Base-by-base conservation (phyloP, 2,888 invertebrate genomes). In the Aphodius sticticus region DNA sequence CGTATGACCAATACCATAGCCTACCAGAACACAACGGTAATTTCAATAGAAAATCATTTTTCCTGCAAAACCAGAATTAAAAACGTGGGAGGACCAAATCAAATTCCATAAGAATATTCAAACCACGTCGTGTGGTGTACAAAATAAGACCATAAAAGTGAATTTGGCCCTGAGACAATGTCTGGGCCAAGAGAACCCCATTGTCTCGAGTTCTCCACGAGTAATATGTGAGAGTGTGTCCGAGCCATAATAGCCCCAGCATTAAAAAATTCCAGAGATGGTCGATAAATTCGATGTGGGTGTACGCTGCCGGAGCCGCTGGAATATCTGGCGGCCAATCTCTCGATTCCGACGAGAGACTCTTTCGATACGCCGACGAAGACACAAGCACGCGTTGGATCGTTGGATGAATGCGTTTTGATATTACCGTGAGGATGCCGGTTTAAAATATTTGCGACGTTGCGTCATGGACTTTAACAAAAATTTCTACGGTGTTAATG, bases 211-310 rank as follows among this genome's bases (percentile, higher is more conserved):
- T 86, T 53, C 12, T 7, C 12, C 53, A 9, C 53, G 53, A 87
- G 86, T 86, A 86, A 85, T 85, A 87, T 87, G 86, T 86, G 74
- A 36, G 74, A 26, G 74, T 74, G 74, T 74, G 74, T 26, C 84
- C 85, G 84, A 84, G 82, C 53, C 53, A 53, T 53, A 53, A 53
- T 53, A 53, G 53, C 53, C 53, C 53, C 12, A 12, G 53, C 53
- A 53, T 53, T 53, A 53, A 53, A 53, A 53, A 53, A 53, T 53
- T 53, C 53, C 53, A 53, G 53, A 53, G 53, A 53, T 53, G 53
- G 53, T 5, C 53, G 53, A 53, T 53, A 53, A 53, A 53, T 53
- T 53, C 53, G 53, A 53, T 53, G 53, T 53, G 53, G 53, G 53
- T 53, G 53, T 53, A 53, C 12, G 53, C 53, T 53, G 53, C 53